Evolutionary conservation across 2,797 vertebrate species (phyloP).

Genomic region (Nyctalus aviator): DNA sequence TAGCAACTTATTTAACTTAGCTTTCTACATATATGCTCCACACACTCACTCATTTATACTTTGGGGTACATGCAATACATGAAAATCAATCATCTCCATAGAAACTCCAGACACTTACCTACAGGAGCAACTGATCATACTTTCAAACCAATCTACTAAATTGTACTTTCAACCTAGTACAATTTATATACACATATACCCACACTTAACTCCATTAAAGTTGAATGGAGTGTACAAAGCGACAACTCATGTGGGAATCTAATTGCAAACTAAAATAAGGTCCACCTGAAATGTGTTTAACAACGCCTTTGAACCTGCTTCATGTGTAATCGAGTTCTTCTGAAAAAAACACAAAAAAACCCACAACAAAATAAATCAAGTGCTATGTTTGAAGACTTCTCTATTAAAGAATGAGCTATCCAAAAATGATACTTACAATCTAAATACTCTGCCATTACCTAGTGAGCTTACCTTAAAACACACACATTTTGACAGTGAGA

Average conservation of each 20-base stretch:
- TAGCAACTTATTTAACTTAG: conserved; percentile 35
- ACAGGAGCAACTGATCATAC: not conserved
- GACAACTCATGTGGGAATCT: not conserved
- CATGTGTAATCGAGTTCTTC: not conserved
- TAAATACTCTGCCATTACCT: not conserved
- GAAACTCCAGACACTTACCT: not conserved
- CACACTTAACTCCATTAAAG: not conserved
- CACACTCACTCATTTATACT: not conserved
- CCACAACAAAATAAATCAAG: not conserved
- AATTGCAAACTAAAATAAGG: not conserved
- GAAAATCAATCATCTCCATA: not conserved
- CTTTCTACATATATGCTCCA: not conserved
- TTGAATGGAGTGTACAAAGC: not conserved
- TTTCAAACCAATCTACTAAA: conserved; percentile 13
- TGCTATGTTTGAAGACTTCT: not conserved
- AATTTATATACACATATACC: no score
- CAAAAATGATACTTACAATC: not conserved
- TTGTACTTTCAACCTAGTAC: not conserved
- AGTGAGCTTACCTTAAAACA: not conserved
- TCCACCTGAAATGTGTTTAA: not conserved
- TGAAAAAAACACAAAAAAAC: no score
- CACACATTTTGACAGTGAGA: not conserved
- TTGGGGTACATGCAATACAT: not conserved
- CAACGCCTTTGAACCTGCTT: not conserved
- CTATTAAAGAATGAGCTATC: not conserved